These are phyloP conservation scores for Prionailurus bengalensis DNA, from an alignment of 2,113 vertebrate species.

Conservation along the genomic window DNA sequence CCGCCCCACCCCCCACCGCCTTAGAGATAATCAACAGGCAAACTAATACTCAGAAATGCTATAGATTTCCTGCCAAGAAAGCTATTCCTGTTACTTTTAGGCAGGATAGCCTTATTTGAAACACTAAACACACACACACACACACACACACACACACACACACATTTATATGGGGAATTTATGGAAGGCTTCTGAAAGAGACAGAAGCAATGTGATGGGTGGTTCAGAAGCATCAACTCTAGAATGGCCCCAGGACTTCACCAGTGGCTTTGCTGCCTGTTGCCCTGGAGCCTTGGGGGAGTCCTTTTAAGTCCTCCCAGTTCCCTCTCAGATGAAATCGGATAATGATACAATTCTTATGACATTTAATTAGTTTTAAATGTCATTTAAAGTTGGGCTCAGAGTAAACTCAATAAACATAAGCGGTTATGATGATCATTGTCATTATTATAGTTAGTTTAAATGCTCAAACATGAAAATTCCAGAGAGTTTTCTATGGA, in stretches of 20 bases:
- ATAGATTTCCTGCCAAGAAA: background rate
- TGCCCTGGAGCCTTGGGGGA: background rate
- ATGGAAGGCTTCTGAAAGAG: background rate
- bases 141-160: background rate
- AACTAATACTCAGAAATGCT: background rate
- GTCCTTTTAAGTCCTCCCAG: background rate
- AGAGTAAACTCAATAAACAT: background rate
- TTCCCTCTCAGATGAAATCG: background rate
- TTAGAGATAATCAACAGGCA: background rate
- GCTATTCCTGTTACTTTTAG: background rate
- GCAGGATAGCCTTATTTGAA: background rate
- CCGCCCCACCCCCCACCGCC: rapidly evolving
- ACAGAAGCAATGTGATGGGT: background rate
- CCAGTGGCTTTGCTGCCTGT: rapidly evolving
- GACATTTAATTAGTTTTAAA: background rate
- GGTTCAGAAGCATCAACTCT: rapidly evolving
- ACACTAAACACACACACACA: background rate
- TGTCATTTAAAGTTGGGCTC: background rate
- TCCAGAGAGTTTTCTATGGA: background rate
- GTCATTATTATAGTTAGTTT: background rate
- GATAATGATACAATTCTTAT: background rate
- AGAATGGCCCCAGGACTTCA: background rate
- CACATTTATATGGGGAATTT: background rate
- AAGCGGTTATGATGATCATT: background rate
- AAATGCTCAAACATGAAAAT: background rate